Evolutionary conservation across 2,113 vertebrate genomes (phyloP).

Genomic region (Pomatostomus ruficeps): DNA sequence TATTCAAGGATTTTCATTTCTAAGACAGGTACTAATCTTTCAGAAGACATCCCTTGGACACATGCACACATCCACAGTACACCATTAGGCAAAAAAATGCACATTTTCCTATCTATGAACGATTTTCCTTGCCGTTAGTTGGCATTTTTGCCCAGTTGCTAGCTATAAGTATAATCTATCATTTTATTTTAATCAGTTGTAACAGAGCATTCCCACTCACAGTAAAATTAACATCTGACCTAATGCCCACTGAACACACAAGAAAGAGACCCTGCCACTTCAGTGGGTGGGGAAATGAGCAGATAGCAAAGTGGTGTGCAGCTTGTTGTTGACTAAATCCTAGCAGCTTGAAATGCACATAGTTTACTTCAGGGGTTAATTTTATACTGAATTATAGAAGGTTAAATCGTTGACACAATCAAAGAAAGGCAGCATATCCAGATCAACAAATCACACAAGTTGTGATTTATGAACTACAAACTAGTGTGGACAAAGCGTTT

Average conservation of each 20-base stretch:
- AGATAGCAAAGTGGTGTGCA: neutral
- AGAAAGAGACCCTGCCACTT: neutral
- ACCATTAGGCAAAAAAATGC: neutral
- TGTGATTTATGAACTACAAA: neutral
- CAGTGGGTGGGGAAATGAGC: neutral
- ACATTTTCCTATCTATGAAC: neutral
- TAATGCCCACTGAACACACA: neutral
- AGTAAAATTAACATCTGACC: neutral
- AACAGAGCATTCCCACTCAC: neutral
- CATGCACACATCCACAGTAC: accelerated
- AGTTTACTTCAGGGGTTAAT: neutral
- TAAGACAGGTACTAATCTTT: neutral
- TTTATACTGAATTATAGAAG: neutral
- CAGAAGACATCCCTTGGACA: neutral
- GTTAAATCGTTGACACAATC: neutral
- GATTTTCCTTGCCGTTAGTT: neutral
- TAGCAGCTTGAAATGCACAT: neutral
- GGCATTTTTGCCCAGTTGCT: neutral
- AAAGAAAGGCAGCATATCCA: neutral
- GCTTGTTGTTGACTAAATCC: neutral
- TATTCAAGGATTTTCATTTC: neutral
- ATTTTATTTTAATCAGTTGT: neutral
- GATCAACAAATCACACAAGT: neutral
- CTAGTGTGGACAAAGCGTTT: neutral
- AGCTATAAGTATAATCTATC: neutral